Percentiles rank a stretch among this genome's conserved stretches.
Evolutionary conservation across 2,888 invertebrate genomes (phyloP).

Genomic region (Lomographa bimaculata): DNA sequence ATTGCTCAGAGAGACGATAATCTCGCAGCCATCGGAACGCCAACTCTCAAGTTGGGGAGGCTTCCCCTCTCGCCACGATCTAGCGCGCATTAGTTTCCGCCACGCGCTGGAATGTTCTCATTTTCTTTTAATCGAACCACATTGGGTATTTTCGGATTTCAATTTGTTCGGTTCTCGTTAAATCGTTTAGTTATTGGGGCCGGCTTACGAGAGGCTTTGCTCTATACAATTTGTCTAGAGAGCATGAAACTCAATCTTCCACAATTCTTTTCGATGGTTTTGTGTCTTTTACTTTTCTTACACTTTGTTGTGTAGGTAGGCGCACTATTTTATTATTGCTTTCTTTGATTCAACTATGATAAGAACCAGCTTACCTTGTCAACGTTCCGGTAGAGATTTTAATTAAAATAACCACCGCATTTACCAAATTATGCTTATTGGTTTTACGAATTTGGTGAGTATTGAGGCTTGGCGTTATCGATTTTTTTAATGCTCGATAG

Average conservation of each 20-base stretch:
- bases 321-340: not conserved
- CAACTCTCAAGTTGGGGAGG: conserved; percentile 39
- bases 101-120: conserved; percentile 62
- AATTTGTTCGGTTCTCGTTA: conserved; percentile 53
- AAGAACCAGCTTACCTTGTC: no score
- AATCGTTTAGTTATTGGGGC: conserved; percentile 43
- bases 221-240: conserved; percentile 35
- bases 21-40: conserved; percentile 60
- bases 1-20: conserved; percentile 71
- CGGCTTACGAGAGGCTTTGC: conserved; percentile 35
- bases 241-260: conserved; percentile 32
- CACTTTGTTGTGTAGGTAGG: no score
- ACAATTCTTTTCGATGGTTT: conserved; percentile 13
- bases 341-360: no score
- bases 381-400: no score
- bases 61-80: conserved; percentile 37
- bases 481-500: no score
- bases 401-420: no score
- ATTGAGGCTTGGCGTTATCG: no score
- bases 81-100: conserved; percentile 55
- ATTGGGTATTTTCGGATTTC: conserved; percentile 56
- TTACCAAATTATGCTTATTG: no score
- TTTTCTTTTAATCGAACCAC: conserved; percentile 62
- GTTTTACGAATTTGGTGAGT: no score
- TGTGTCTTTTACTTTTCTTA: not conserved